Conservation (phyloP, 2,113 vertebrate genomes). For the Pycnonotus jocosus region DNA sequence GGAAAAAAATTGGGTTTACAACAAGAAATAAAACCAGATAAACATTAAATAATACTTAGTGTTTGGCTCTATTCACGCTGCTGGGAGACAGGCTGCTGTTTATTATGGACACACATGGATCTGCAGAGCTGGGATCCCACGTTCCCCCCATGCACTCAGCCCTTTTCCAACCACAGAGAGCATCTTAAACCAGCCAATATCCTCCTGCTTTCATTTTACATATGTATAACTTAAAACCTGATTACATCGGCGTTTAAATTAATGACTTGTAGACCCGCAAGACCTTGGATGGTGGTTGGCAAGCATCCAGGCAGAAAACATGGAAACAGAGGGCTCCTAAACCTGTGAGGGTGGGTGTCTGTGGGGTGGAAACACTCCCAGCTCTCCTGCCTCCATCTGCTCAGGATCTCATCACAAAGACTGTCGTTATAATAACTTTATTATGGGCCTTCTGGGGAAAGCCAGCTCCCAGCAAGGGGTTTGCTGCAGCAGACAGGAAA, state of each 20-base stretch:
- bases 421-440: constrained; percentile 49
- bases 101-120: not conserved
- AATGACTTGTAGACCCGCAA: constrained; percentile 15
- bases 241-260: not conserved
- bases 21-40: not conserved
- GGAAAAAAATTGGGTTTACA: not conserved
- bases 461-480: not conserved
- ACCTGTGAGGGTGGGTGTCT: not conserved
- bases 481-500: constrained; percentile 48
- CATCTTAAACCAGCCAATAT: constrained; percentile 4
- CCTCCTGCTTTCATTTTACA: constrained; percentile 9
- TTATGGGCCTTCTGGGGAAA: constrained; percentile 44
- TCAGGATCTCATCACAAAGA: constrained; percentile 42
- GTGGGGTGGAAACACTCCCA: not conserved
- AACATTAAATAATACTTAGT: not conserved
- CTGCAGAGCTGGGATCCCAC: accelerated
- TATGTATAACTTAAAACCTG: not conserved
- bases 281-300: constrained; percentile 1
- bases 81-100: not conserved
- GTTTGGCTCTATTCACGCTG: not conserved
- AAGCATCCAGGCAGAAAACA: not conserved
- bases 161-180: not conserved
- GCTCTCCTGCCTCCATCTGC: constrained; percentile 11
- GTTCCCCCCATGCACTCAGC: not conserved
- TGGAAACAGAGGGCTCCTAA: not conserved